Evolutionary conservation across 1,140 invertebrate species (phyloP), one percentile per base, ranked within the genome.

Genomic region (Odontomachus brunneus): DNA sequence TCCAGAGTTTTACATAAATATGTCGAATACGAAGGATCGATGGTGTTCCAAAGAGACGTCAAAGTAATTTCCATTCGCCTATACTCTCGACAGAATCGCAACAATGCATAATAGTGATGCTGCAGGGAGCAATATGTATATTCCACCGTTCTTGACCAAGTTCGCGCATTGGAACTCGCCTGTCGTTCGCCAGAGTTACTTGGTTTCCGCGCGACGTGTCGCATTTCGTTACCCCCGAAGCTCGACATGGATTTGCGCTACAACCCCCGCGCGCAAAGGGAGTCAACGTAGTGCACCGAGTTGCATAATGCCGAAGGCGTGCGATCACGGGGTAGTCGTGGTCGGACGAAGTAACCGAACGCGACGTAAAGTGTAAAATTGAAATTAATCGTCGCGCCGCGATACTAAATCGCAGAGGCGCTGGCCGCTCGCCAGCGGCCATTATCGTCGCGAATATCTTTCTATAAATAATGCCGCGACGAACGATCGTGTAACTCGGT

Each of bases 381-480:
- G 49, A 53, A 75, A 87, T 86, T 87, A 87, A 87, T 83, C 71
- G 53, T 62, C 24, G 48, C 49, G 44, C 24, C 29, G 75, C 71
- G 82, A 83, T 73, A 78, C 38, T 71, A 83, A 83, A 87, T 87
- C 83, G 85, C 75, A 86, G 48, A 83, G 62, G 60, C 48, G 29
- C 22, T 87, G 86, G 86, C 67, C 3, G 53, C 14, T 19, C 38
- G 86, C 86, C 86, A 87, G 81, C 33, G n/a, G 24, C 53, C 86
- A 69, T 87, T 87, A 87, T 87, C 85, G 86, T 82, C 83, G 72
- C 72, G 82, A 85, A 86, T 87, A 86, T 83, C 84, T 67, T 87
- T 87, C 86, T 87, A 87, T 87, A 87, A 87, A 86, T 87, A 87
- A 86, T 86, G 51, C 33, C 73, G 66, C 84, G 86, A 80, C 62